Evolutionary conservation across 2,888 invertebrate genomes (phyloP).

Genomic region (Scelioninae gen. 1): DNA sequence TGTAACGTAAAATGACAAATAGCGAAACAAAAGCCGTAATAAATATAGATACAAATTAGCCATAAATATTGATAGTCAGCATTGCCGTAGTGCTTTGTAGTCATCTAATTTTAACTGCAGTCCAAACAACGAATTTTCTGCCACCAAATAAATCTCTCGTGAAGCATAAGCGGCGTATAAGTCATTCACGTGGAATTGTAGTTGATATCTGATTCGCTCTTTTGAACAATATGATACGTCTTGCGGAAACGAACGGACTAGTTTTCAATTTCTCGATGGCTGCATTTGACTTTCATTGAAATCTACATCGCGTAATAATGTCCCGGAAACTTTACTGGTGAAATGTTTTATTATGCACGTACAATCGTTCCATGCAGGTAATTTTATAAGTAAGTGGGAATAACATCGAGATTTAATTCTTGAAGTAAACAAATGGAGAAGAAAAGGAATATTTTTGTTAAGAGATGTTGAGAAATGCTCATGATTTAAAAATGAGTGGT

Average conservation of each 20-base stretch:
- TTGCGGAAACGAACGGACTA: conserved; percentile 47
- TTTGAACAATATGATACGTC: conserved; percentile 56
- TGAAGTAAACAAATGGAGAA: no score
- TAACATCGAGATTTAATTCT: no score
- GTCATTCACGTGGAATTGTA: conserved; percentile 49
- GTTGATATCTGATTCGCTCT: conserved; percentile 53
- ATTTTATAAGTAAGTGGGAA: no score
- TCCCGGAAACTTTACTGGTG: no score
- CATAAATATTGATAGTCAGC: conserved; percentile 17
- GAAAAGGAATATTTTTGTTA: no score
- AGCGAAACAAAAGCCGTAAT: neutral
- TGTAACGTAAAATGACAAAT: conserved; percentile 16
- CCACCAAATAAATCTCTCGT: conserved; percentile 38
- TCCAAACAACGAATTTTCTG: conserved; percentile 30
- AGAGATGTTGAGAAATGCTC: no score
- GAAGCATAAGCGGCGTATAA: conserved; percentile 28
- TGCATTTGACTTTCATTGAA: conserved; percentile 57
- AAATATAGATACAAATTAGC: conserved; percentile 42
- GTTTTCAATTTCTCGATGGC: conserved; percentile 56
- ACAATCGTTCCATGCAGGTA: no score
- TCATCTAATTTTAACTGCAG: conserved; percentile 36
- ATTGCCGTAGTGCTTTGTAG: conserved; percentile 7
- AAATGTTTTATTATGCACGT: no score
- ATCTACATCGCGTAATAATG: no score
- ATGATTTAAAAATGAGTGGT: no score